phyloP scores from a whole-genome alignment of 2,797 vertebrate genomes.

The Myioborus melanocephalus region DNA sequence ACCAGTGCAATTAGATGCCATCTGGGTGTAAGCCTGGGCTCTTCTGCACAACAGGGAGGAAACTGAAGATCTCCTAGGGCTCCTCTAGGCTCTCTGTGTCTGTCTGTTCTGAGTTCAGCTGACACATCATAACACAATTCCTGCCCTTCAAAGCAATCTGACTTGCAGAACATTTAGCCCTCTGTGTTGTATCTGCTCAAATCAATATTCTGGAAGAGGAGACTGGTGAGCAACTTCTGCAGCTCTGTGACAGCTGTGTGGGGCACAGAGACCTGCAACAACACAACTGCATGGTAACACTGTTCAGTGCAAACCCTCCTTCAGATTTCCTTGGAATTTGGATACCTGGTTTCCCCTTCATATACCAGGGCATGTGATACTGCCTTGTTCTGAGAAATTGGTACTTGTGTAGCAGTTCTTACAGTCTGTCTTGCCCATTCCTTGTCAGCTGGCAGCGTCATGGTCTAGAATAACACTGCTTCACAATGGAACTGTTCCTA shows the following conservation, averaged over 20 bases:
- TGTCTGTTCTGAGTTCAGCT: background rate
- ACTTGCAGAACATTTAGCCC: background rate
- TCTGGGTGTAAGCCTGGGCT: background rate
- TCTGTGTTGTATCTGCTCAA: background rate
- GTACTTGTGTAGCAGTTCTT: background rate
- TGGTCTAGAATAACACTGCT: background rate
- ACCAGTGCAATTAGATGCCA: background rate
- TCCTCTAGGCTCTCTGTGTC: background rate
- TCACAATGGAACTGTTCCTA: background rate
- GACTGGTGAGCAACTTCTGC: background rate
- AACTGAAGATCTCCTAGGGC: background rate
- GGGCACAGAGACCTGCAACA: background rate
- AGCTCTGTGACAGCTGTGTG: fast-evolving
- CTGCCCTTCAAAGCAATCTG: background rate
- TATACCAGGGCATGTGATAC: background rate
- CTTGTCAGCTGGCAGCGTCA: background rate
- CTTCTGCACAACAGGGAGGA: background rate
- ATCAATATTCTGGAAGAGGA: background rate
- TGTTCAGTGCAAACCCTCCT: background rate
- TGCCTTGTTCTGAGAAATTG: background rate
- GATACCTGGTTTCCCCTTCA: background rate
- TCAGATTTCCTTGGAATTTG: background rate
- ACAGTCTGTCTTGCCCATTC: background rate
- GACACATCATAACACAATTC: background rate
- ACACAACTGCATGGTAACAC: no score